A percentile compares a stretch with the other conserved stretches of the same genome.
These are phyloP conservation scores for Nycticebus coucang DNA, from an alignment of 2,113 vertebrate species.

Conservation along the genomic window DNA sequence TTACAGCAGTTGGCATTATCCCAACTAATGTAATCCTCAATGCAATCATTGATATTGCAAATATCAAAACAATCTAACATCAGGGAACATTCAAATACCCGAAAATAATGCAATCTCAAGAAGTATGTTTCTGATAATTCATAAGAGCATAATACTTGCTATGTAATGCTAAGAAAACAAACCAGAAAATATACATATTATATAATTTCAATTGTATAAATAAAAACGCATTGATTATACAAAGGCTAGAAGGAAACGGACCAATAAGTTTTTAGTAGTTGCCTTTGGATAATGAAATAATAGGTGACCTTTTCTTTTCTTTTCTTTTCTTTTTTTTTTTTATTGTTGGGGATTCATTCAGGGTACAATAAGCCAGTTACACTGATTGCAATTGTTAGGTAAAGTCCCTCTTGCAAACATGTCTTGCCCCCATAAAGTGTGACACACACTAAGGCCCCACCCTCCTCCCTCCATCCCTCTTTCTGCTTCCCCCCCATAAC, in stretches of 20 bases:
- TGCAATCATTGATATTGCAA: constrained; percentile 3
- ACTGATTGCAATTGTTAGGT: too few relatives aligned
- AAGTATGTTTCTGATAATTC: constrained; percentile 31
- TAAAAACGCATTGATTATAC: neutral
- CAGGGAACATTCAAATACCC: constrained; percentile 29
- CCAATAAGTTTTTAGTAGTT: neutral
- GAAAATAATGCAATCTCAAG: constrained; percentile 34
- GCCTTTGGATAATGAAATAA: neutral
- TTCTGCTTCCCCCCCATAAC: too few relatives aligned
- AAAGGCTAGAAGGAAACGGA: constrained; percentile 16
- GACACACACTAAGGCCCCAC: too few relatives aligned
- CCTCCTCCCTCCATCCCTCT: too few relatives aligned
- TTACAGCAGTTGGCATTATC: neutral
- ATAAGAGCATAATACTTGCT: neutral
- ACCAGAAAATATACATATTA: neutral
- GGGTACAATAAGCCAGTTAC: too few relatives aligned
- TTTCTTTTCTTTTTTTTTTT: too few relatives aligned
- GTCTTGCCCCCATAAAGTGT: too few relatives aligned
- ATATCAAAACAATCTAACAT: constrained; percentile 42
- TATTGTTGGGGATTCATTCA: too few relatives aligned
- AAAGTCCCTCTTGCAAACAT: too few relatives aligned
- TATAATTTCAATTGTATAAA: neutral
- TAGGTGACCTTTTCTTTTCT: neutral
- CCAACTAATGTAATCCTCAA: constrained; percentile 1
- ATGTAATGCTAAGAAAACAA: constrained; percentile 34